phyloP scores from a whole-genome alignment of 1,140 invertebrate species.

The Physella acuta region DNA sequence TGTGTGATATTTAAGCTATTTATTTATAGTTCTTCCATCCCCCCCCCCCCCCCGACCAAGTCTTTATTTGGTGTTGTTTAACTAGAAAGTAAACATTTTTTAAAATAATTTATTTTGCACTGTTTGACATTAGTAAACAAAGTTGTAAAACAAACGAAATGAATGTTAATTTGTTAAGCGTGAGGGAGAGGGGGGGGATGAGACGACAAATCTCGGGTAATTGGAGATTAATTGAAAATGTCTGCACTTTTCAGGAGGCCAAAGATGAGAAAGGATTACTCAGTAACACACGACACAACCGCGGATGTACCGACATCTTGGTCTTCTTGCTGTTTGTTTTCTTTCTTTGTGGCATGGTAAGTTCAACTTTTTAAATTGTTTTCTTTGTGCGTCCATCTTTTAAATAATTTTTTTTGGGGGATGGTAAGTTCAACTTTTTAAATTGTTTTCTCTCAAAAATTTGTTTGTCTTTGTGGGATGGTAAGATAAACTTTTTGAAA shows the following conservation, averaged over 20 bases:
- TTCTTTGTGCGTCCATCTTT: not conserved
- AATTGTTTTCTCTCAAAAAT: too few relatives aligned
- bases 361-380: slow-evolving; percentile 36
- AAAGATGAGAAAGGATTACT: slow-evolving; percentile 43
- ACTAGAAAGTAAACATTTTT: too few relatives aligned
- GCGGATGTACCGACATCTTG: slow-evolving; percentile 76
- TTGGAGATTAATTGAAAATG: not conserved
- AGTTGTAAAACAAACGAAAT: not conserved
- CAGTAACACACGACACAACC: slow-evolving; percentile 45
- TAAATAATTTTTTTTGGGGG: not conserved
- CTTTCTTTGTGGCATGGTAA: slow-evolving; percentile 88
- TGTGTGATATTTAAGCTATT: too few relatives aligned
- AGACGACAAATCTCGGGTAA: not conserved
- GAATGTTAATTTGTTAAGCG: not conserved
- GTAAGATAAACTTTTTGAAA: too few relatives aligned
- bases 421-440: not conserved
- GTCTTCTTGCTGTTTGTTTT: slow-evolving; percentile 80
- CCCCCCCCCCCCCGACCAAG: too few relatives aligned
- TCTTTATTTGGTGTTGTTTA: too few relatives aligned
- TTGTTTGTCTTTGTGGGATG: too few relatives aligned
- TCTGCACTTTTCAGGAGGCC: slow-evolving; percentile 35
- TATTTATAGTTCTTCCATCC: too few relatives aligned
- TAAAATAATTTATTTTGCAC: too few relatives aligned
- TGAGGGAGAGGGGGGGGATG: not conserved
- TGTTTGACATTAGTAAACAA: too few relatives aligned